Evolutionary conservation across 1,140 invertebrate species (phyloP).

Genomic region (Drosophila nikananu): DNA sequence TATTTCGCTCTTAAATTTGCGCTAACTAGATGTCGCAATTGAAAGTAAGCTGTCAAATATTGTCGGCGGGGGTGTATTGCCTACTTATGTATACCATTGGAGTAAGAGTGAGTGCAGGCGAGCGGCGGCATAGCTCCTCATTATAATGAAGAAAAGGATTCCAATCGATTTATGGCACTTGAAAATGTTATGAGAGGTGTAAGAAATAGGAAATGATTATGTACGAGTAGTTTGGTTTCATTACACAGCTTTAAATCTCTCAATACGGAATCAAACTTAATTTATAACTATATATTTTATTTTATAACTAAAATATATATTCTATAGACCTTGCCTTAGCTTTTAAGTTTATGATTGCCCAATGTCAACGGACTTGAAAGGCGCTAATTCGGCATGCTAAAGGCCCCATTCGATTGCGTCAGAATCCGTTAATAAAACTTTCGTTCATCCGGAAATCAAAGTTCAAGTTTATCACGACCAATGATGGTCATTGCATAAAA

Average conservation of each 20-base stretch:
- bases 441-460: slow-evolving; percentile 29
- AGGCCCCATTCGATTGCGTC: slow-evolving; percentile 14
- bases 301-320: background rate
- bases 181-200: slow-evolving; percentile 6
- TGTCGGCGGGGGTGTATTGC: slow-evolving; percentile 27
- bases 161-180: slow-evolving; percentile 10
- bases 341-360: background rate
- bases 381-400: slow-evolving; percentile 6
- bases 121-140: slow-evolving; percentile 34
- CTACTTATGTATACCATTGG: background rate
- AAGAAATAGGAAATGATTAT: slow-evolving; percentile 1
- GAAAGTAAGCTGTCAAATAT: slow-evolving; percentile 81
- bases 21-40: slow-evolving; percentile 82
- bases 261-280: background rate
- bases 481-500: slow-evolving; percentile 20
- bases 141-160: slow-evolving; percentile 46
- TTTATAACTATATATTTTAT: background rate
- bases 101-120: slow-evolving; percentile 15
- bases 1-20: slow-evolving; percentile 81
- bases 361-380: slow-evolving; percentile 28
- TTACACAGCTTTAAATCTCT: background rate
- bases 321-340: slow-evolving; percentile 4
- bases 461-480: slow-evolving; percentile 30
- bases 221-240: background rate
- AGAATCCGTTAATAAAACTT: slow-evolving; percentile 19